Base-by-base conservation (phyloP, 2,888 invertebrate genomes). In the Ethmia dodecea region DNA sequence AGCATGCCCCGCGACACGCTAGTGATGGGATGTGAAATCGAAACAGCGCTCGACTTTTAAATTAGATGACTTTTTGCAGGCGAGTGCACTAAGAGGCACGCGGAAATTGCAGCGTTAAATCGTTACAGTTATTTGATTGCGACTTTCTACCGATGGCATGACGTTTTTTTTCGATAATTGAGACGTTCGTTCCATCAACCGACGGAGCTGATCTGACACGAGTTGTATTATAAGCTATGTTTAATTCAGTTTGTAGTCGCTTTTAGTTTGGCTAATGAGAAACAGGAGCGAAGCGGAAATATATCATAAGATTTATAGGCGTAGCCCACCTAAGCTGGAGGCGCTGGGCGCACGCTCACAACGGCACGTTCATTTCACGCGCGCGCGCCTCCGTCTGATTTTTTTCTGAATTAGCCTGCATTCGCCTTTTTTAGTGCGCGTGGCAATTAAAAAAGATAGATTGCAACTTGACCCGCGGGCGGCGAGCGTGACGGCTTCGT, bases 361-460 rank as follows among this genome's bases (percentile, higher is more conserved):
- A 39, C 44, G 45, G 45, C 60, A 48, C 63, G 71, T 64, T 69
- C 64, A 72, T 70, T 75, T 72, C 73, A 75, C 74, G 78, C 73
- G 75, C 72, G 67, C 74, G 63, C 74, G 73, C 70, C 61, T 66
- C 50, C 53, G 58, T 65, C 63, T 71, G 66, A 65, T 68, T 63
- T 69, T 60, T 67, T 67, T 66, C 57, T 42, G 68, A 71, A 68
- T 73, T 64, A 71, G 71, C 61, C 59, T 49, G 67, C 62, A 60
- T 65, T 71, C 60, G 63, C 60, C 63, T 75, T 75, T 52, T 79
- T 77, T 72, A 73, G 71, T 65, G 66, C 70, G 59, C 60, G 55
- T 48, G 58, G 79, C 76, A 83, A 84, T 84, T 84, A 84, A 77
- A 81, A 79, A 80, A 83, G 80, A 83, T 79, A 72, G 77, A 83